Conservation (phyloP, 1,140 invertebrate genomes). For the Portunus trituberculatus region DNA sequence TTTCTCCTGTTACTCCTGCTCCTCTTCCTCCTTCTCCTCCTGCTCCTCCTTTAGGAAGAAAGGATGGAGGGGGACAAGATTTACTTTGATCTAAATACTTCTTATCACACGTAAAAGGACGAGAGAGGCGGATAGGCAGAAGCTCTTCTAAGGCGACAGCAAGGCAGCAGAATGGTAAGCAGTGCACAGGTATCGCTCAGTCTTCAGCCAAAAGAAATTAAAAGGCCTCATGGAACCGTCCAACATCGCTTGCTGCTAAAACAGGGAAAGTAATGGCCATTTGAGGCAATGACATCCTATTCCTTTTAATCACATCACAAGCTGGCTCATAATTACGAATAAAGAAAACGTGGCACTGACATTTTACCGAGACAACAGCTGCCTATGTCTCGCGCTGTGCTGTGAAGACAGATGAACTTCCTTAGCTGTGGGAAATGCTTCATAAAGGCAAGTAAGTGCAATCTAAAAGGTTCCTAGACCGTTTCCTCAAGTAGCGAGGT, state of each 20-base stretch:
- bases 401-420: no score
- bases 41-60: background rate
- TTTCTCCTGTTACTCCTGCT: background rate
- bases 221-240: no score
- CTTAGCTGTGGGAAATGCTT: no score
- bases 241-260: background rate
- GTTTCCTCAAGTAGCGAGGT: background rate
- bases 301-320: background rate
- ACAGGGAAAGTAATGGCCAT: background rate
- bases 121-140: background rate
- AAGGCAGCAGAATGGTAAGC: background rate
- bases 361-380: no score
- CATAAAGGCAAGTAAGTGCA: no score
- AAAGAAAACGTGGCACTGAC: no score
- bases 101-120: background rate
- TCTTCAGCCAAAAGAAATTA: no score
- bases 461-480: background rate
- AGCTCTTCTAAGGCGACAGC: background rate
- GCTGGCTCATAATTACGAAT: no score
- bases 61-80: no score
- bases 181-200: no score
- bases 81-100: background rate
- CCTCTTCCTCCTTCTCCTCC: background rate
- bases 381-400: no score
- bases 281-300: constrained; percentile 9